Base-by-base conservation (phyloP, 1,140 invertebrate genomes). In the Gerris buenoi region DNA sequence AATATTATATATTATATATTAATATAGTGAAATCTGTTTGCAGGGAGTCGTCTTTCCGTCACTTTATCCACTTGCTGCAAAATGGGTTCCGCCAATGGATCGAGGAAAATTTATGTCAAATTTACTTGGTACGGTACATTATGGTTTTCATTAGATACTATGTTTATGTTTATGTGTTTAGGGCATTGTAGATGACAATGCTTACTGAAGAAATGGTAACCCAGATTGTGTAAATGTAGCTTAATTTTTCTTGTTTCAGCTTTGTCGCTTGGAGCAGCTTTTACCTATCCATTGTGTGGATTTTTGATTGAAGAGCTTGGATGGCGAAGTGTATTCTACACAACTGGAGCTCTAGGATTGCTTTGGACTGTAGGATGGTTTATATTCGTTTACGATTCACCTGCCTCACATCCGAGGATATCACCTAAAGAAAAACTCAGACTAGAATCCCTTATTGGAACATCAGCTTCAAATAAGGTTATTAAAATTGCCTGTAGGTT, bases 61-160 rank as follows among this genome's bases (percentile, higher is more conserved):
- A n/a, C 93, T 95, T 67, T 86, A 91, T 70, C 89, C 90, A 1
- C 86, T 95, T 82, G 88, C 90, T 25, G 88, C 91, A 0, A 86
- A 88, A 71, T 96, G 93, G 93, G 89, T 93, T 67, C 92, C 91
- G 14, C 90, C 91, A 0, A 84, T 86, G 78, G 93, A 95, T 74
- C 83, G 91, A 68, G 93, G 89, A 65, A 89, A 91, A 77, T 89
- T 90, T 74, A 87, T 90, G 74, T 86, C 88, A 1, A 89, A 90
- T 71, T 89, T 90, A 88, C 90, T 91, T 88, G 88, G 86, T 88
- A 77, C 80, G 81, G 77, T 1, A n/a, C 27, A 56, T n/a, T n/a
- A n/a, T n/a, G n/a, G n/a, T n/a, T n/a, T n/a, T n/a, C n/a, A n/a
- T n/a, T n/a, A n/a, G n/a, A n/a, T n/a, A n/a, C n/a, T n/a, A 65